A percentile compares a stretch with the other conserved stretches of the same genome.
Evolutionary conservation across 2,113 vertebrate species (phyloP).

Genomic region (Heliornis fulica): DNA sequence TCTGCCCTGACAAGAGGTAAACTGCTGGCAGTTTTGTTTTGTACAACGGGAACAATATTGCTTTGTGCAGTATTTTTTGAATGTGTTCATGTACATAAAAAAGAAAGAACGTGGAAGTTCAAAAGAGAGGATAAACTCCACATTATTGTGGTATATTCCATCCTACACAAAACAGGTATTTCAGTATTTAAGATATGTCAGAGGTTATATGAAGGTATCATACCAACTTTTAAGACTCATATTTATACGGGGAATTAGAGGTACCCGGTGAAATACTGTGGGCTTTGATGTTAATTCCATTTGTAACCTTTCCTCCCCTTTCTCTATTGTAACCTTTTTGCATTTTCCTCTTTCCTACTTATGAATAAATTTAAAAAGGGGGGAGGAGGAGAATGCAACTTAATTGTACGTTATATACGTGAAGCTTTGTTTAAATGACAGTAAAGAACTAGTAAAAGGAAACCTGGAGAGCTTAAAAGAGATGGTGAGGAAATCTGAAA

Average conservation of each 20-base stretch:
- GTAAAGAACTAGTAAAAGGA: slow-evolving; percentile 28
- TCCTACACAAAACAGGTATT: not conserved
- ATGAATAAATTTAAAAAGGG: not conserved
- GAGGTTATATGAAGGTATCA: not conserved
- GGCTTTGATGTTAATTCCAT: not conserved
- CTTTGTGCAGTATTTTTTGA: not conserved
- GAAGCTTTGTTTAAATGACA: slow-evolving; percentile 62
- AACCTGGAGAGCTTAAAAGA: slow-evolving; percentile 31
- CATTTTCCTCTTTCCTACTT: not conserved
- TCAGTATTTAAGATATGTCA: not conserved
- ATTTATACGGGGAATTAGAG: not conserved
- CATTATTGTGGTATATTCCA: not conserved
- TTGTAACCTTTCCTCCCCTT: not conserved
- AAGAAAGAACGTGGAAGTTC: not conserved
- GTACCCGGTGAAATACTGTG: not conserved
- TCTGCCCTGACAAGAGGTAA: not conserved
- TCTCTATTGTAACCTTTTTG: not conserved
- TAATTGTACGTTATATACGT: slow-evolving; percentile 56
- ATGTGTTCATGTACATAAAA: not conserved
- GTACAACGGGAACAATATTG: not conserved
- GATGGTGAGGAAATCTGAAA: not conserved
- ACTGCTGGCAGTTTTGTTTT: not conserved
- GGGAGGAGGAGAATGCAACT: not conserved
- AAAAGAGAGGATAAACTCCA: not conserved
- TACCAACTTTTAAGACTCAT: not conserved